phyloP scores from a whole-genome alignment of 2,888 invertebrate genomes.

The Keiferia lycopersicella region DNA sequence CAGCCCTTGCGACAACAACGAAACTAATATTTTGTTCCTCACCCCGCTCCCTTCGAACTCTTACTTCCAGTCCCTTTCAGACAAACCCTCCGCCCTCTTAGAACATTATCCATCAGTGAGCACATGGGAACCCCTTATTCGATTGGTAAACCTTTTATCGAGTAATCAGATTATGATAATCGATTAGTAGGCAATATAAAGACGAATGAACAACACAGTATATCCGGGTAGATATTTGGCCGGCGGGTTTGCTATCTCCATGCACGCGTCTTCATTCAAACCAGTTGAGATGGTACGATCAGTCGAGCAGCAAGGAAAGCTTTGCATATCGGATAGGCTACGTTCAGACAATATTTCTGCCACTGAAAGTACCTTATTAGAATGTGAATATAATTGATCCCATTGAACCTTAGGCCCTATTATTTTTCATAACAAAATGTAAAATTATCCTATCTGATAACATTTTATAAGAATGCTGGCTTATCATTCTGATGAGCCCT shows the following conservation, averaged over 20 bases:
- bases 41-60: conserved; percentile 71
- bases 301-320: conserved; percentile 71
- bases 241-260: conserved; percentile 69
- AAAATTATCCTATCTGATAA: not conserved
- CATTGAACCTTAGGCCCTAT: not conserved
- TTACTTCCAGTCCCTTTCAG: conserved; percentile 50
- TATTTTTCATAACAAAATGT: not conserved
- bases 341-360: not conserved
- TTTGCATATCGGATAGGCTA: not conserved
- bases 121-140: not conserved
- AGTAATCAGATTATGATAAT: not conserved
- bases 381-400: too few relatives aligned
- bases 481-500: not conserved
- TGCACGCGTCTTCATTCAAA: conserved; percentile 60
- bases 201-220: not conserved
- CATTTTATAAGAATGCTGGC: not conserved
- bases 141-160: conserved; percentile 6
- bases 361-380: too few relatives aligned
- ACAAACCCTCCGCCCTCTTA: conserved; percentile 41
- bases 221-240: conserved; percentile 34
- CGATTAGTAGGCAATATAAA: conserved; percentile 4
- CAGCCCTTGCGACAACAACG: conserved; percentile 82
- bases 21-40: conserved; percentile 82
- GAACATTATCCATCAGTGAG: not conserved
- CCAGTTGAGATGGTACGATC: conserved; percentile 61